Base-by-base conservation (phyloP, 2,113 vertebrate species). In the Brachypodius melanocephalos region DNA sequence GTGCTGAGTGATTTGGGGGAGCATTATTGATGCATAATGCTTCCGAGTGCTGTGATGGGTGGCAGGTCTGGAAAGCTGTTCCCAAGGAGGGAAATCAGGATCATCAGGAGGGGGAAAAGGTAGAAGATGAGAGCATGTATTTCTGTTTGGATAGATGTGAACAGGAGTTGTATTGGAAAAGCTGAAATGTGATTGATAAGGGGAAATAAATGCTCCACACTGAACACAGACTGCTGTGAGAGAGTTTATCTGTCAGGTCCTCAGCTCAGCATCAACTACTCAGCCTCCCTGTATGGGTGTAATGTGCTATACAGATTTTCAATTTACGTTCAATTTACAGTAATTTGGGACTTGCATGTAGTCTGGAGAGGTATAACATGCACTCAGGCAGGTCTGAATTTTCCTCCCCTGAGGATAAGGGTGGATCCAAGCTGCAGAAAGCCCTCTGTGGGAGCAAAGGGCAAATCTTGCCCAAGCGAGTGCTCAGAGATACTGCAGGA, bases 381-480 rank as follows among this genome's bases (percentile, higher is more conserved):
- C 14, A 3, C n/a, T 63, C 62, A 49, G 48, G 49, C 62, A 52
- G 42, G 21, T 90, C 71, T 75, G 74, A 31, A 45, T 91, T 85
- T 42, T 26, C 40, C n/a, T 51, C 5, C 51, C 29, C 75, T 82
- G 20, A 40, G 52, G 58, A 4, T 36, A 71, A 62, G n/a, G 45
- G 40, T 82, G 71, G 45, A 61, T 83, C n/a, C 17, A 46, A 34
- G 34, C 46, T 89, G 43, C 68, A 67, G 15, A 77, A 54, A 38
- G 36, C 26, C 22, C 22, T 66, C 22, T 0, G 5, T 43, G 42
- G 34, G n/a, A 74, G 32, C 1, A 0, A 58, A 91, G 81, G 36
- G 28, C 32, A 31, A 16, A 8, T 36, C 26, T 74, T 63, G 52
- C 40, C 40, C 2, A 2, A 45, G 20, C 0, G 0, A 61, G 25